Evolutionary conservation across 2,797 vertebrate genomes (phyloP), one percentile per base, ranked within the genome.

Genomic region (Philypnodon macrostomus): DNA sequence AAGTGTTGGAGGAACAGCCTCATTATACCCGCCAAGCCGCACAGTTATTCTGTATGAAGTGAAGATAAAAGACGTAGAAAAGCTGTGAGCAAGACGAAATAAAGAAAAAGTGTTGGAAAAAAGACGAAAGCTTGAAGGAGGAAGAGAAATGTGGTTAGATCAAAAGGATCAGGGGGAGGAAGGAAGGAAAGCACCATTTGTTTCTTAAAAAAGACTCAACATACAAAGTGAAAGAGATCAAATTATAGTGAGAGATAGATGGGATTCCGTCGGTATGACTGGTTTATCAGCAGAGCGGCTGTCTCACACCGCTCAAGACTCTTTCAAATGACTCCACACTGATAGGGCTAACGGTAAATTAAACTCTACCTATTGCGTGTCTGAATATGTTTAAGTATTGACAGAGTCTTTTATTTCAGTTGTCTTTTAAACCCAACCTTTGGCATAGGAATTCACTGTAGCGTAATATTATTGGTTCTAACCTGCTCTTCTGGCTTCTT

Each of bases 21-120:
- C 87, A 89, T 91, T 91, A 90, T 88, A 82, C 79, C 83, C 80
- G 83, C 67, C 81, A 80, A 80, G 81, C 77, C 47, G 67, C 72
- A 52, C 87, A 84, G 85, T 87, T 88, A 87, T 89, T 89, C 86
- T 55, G 63, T 88, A 88, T 87, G 87, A 91, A 89, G 83, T 86
- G 65, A 47, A 88, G 89, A 91, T 90, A 86, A 91, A 90, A 88
- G 87, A 57, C 36, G 13, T 24, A 58, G 63, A 78, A 85, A 85
- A 75, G 85, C 86, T 81, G 77, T 86, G 74, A 85, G 87, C 67
- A 64, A 83, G 77, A 79, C 81, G 80, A 82, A 83, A 81, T 84
- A 79, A 81, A 85, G 85, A 51, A 34, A 62, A 58, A 53, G 69
- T 62, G 63, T 52, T 29, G 46, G 26, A 12, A 5, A 47, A 52